A percentile compares a stretch with the other conserved stretches of the same genome.
phyloP scores from a whole-genome alignment of 2,797 vertebrate species.

The Eulemur albifrons region DNA sequence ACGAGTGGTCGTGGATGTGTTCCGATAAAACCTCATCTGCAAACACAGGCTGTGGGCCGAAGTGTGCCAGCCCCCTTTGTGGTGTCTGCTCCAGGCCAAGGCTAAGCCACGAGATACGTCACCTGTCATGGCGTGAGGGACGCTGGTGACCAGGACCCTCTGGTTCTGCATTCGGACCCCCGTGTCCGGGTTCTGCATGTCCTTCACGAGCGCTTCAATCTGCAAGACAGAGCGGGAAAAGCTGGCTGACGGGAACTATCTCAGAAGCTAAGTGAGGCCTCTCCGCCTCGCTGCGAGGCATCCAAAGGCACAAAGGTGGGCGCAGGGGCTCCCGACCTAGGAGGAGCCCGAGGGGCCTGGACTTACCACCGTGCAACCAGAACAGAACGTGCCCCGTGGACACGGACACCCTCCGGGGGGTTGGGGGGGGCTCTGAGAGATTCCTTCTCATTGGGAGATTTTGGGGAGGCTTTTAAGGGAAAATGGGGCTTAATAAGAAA shows the following conservation, averaged over 20 bases:
- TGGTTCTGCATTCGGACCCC: slow-evolving; percentile 93
- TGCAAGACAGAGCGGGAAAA: slow-evolving; percentile 75
- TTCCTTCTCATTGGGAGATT: background rate
- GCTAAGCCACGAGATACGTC: slow-evolving; percentile 2
- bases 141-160: slow-evolving; percentile 90
- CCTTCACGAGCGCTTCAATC: slow-evolving; percentile 92
- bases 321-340: accelerated
- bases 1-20: background rate
- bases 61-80: background rate
- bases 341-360: background rate
- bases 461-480: background rate
- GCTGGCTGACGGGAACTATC: accelerated
- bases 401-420: no score
- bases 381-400: accelerated
- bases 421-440: accelerated
- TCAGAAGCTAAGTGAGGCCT: background rate
- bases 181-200: slow-evolving; percentile 94
- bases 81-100: background rate
- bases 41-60: accelerated
- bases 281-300: accelerated
- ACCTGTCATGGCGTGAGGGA: slow-evolving; percentile 96
- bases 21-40: background rate
- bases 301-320: background rate
- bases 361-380: accelerated
- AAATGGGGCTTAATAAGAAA: background rate